A percentile compares a stretch with the other conserved stretches of the same genome.
These are phyloP conservation scores for Xestia rhomboidea DNA, from an alignment of 2,888 invertebrate genomes.

Conservation along the genomic window DNA sequence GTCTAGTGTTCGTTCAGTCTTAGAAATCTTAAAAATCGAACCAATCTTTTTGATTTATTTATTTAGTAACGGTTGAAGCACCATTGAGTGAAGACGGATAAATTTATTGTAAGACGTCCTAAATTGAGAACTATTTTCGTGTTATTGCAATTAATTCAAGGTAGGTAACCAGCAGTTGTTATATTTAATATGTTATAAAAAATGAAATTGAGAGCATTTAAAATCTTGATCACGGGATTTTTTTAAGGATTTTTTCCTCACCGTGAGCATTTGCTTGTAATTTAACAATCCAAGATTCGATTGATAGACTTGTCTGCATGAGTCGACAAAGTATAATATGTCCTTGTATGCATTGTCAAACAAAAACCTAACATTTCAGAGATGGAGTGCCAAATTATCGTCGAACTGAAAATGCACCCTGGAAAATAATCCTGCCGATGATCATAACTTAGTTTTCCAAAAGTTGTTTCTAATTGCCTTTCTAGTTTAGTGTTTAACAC, in stretches of 20 bases:
- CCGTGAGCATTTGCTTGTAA: too few relatives aligned
- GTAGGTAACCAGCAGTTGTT: slow-evolving; percentile 24
- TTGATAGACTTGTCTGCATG: not conserved
- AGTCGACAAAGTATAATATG: not conserved
- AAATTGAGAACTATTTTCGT: slow-evolving; percentile 2
- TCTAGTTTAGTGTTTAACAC: too few relatives aligned
- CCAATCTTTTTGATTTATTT: slow-evolving; percentile 27
- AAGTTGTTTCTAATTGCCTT: too few relatives aligned
- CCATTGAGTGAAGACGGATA: slow-evolving; percentile 26
- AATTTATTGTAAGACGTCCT: slow-evolving; percentile 6
- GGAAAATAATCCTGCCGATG: too few relatives aligned
- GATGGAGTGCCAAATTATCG: not conserved
- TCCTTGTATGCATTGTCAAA: too few relatives aligned
- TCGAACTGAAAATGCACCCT: not conserved
- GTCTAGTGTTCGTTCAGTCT: slow-evolving; percentile 24
- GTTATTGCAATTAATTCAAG: slow-evolving; percentile 32
- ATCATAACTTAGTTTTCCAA: too few relatives aligned
- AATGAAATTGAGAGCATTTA: not conserved
- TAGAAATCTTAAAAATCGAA: slow-evolving; percentile 37
- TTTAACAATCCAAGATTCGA: not conserved
- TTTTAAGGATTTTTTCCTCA: not conserved
- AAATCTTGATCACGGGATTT: not conserved
- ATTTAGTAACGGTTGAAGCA: slow-evolving; percentile 34
- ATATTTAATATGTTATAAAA: not conserved
- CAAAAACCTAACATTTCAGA: not conserved